Base-by-base conservation (phyloP, 1,140 invertebrate genomes). In the Drosophila equinoxialis region DNA sequence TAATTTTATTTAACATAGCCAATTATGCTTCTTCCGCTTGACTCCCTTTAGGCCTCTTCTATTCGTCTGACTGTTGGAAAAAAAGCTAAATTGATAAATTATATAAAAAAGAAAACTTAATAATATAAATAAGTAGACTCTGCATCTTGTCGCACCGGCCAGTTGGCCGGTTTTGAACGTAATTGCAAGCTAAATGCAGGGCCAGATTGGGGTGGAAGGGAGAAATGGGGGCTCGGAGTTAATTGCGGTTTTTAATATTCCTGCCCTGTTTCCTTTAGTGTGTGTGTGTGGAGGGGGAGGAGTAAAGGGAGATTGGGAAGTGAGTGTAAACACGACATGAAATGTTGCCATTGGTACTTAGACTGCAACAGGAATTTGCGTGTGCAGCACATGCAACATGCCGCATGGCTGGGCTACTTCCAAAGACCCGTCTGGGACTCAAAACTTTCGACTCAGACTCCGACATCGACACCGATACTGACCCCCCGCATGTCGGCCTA, bases 271-370 rank as follows among this genome's bases (percentile, higher is more conserved):
- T 76, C 41, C 48, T 23, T 62, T 26, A 58, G 73, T 13, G 0
- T 48, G 45, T n/a, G 6, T 7, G 8, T 23, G 8, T 20, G 14
- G 30, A 3, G 30, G 6, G 30, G 6, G 5, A 17, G 7, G n/a
- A n/a, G 42, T 14, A 6, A 51, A 51, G 68, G 63, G 39, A 55
- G 74, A 59, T 73, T 59, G 79, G 71, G 75, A 86, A 87, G 82
- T 86, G 79, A 87, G 83, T 86, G 83, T 89, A 87, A 89, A 87
- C 84, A 89, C 80, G 84, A 84, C 83, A 87, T 89, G 84, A 86
- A 89, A 87, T 77, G 77, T 58, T 66, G 67, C 74, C 71, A 79
- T 65, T 64, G 76, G 68, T 80, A 85, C 78, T 85, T 86, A 71
- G 73, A 42, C 74, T 68, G 72, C 76, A 78, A 71, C 72, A 78